Base-by-base conservation (phyloP, 2,888 invertebrate species). In the Troides aeacus region DNA sequence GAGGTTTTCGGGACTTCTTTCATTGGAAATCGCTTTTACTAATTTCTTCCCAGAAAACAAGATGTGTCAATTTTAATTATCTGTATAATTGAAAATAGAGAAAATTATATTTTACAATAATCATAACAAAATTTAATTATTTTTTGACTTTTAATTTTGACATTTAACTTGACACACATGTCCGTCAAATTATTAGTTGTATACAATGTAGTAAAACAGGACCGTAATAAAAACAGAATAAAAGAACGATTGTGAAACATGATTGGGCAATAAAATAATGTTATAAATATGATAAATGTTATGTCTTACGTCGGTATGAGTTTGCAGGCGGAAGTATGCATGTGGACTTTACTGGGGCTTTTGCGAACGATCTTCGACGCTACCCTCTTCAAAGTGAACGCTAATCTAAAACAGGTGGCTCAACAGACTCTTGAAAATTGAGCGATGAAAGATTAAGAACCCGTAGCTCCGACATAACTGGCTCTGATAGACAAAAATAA, bases 341-440 rank as follows among this genome's bases (percentile, higher is more conserved):
- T 93, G 68, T 90, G 93, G 87, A 91, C 93, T 5, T 73, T 93
- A n/a, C 74, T 93, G 62, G 94, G 94, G 53, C 87, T 94, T 42
- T 74, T 92, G 72, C 81, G 89, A 63, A 93, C 93, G 1, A 90
- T 93, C 66, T 93, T 93, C 73, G 94, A 94, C 76, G 92, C 93
- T 17, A 93, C 93, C 1, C 85, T 93, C 70, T 93, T 94, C 78
- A 90, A 92, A 83, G 88, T 94, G 63, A 92, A 92, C 75, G 85
- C 90, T 69, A 93, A 94, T 83, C 83, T 94, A 72, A 90, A 92
- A 78, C 91, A 93, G 90, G 92, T 91, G 77, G 61, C 50, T 15
- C 17, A 56, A 39, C 56, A 62, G 62, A 42, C 53, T 62, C 63
- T 53, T 65, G 42, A 56, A 67, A 58, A 69, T 46, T 64, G 39